These are phyloP conservation scores for Chouioia cunea DNA, from an alignment of 2,888 invertebrate species.

Conservation along the genomic window DNA sequence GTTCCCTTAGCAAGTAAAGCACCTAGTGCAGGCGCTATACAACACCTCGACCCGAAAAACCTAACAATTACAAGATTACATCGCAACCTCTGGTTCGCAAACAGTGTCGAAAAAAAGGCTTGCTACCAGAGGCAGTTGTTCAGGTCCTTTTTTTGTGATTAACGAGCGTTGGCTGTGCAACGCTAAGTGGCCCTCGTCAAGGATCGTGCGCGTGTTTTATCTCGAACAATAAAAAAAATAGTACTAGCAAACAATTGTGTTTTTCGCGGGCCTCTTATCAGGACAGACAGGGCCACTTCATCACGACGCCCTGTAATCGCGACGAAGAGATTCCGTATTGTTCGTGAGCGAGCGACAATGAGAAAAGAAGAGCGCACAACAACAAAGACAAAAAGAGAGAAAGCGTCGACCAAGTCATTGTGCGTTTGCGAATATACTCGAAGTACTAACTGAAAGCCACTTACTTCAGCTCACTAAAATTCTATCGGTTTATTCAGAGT, in stretches of 20 bases:
- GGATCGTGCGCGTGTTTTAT: slow-evolving; percentile 19
- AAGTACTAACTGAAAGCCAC: slow-evolving; percentile 32
- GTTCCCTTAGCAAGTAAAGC: too few species aligned
- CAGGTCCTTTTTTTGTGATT: slow-evolving; percentile 18
- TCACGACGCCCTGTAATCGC: slow-evolving; percentile 20
- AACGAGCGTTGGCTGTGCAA: slow-evolving; percentile 16
- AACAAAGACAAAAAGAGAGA: slow-evolving; percentile 1
- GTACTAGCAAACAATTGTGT: slow-evolving; percentile 21
- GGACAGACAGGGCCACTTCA: slow-evolving; percentile 29
- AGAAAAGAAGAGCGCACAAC: background rate
- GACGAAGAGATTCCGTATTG: slow-evolving; percentile 22
- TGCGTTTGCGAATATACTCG: slow-evolving; percentile 5
- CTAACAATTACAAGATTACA: slow-evolving; percentile 7
- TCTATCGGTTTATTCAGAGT: slow-evolving; percentile 19
- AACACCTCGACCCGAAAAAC: background rate
- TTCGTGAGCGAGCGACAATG: slow-evolving; percentile 23
- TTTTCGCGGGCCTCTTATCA: slow-evolving; percentile 18
- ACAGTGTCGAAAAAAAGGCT: background rate
- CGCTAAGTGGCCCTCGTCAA: slow-evolving; percentile 24
- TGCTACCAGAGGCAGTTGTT: too few species aligned
- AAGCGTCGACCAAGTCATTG: slow-evolving; percentile 18
- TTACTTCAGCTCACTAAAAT: slow-evolving; percentile 42
- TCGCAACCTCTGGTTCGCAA: too few species aligned
- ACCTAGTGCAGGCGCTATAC: too few species aligned
- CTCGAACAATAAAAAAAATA: slow-evolving; percentile 16